Base-by-base conservation (phyloP, 2,888 invertebrate species). In the Stictocephala bisonia region DNA sequence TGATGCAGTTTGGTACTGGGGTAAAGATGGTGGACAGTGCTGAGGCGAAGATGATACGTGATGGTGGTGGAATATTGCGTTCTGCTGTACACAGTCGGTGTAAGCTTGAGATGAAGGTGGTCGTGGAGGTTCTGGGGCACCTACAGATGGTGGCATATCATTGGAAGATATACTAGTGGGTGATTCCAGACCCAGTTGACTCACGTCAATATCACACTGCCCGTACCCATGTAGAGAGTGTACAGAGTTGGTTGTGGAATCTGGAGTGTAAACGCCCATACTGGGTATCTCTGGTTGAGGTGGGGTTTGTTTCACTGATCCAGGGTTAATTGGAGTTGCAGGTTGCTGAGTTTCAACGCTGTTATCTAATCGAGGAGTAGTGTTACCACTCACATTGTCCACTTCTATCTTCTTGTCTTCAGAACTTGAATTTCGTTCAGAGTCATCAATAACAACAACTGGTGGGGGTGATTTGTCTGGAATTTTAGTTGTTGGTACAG, bases 231-330 rank as follows among this genome's bases (percentile, higher is more conserved):
- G 90, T 79, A 95, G 88, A 67, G 93, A 91, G 77, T 93, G 93
- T 7, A 94, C 93, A 0, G 93, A 92, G 82, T 93, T 94, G 40
- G 92, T 91, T 0, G 93, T 91, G 0, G 94, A 91, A 80, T 94
- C 94, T 0, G 94, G 92, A 0, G 93, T 94, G 81, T 95, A 95
- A 0, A 94, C 93, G 0, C 93, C 93, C 90, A 94, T 90, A 0
- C 93, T 92, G n/a, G 91, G 90, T 75, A 92, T 84, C 60, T 91
- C 91, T 0, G 89, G 83, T 64, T 86, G 85, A 11, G 85, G 85
- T 15, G 84, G 83, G 4, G 87, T 68, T 40, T 73, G 70, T 66
- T 73, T 73, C 6, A 73, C 73, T 1, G 69, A 73, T 15, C 53
- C 64, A 18, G 83, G 83, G 80, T 83, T 85, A 9, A 76, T 64